A percentile compares a stretch with the other conserved stretches of the same genome.
Evolutionary conservation across 2,888 invertebrate species (phyloP).

Genomic region (Oxytorus armatus): DNA sequence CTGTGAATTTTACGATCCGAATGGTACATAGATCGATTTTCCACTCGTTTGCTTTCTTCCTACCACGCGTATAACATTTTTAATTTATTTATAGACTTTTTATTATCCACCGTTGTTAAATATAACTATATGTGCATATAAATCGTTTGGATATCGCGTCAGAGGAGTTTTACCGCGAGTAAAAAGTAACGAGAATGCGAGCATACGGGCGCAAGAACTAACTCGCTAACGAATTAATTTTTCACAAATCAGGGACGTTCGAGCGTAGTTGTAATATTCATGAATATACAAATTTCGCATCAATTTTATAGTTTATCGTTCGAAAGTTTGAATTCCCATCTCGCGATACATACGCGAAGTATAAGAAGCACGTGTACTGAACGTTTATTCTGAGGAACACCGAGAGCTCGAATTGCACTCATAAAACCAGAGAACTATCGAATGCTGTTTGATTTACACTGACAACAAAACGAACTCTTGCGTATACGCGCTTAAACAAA

Average conservation of each 20-base stretch:
- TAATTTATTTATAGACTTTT: constrained; percentile 23
- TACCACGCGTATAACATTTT: constrained; percentile 8
- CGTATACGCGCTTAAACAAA: too few relatives aligned
- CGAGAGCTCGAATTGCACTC: constrained; percentile 45
- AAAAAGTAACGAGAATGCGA: too few relatives aligned
- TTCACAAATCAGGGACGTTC: constrained; percentile 31
- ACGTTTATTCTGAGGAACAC: constrained; percentile 32
- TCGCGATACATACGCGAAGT: not conserved
- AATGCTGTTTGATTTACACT: constrained; percentile 59
- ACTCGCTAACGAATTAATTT: constrained; percentile 53
- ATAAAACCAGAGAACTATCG: constrained; percentile 62
- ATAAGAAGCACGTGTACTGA: constrained; percentile 22
- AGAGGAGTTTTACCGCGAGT: not conserved
- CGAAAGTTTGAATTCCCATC: constrained; percentile 35
- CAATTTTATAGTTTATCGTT: constrained; percentile 33
- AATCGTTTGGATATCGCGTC: constrained; percentile 15
- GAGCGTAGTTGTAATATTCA: constrained; percentile 29
- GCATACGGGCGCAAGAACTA: constrained; percentile 11
- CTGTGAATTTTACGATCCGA: constrained; percentile 58
- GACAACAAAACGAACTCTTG: constrained; percentile 55
- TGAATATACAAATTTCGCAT: constrained; percentile 46
- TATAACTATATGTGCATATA: constrained; percentile 6
- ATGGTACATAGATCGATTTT: constrained; percentile 22
- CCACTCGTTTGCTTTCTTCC: constrained; percentile 33
- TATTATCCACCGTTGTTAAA: constrained; percentile 14